Evolutionary conservation across 2,113 vertebrate species (phyloP).

Genomic region (Macrotus californicus): DNA sequence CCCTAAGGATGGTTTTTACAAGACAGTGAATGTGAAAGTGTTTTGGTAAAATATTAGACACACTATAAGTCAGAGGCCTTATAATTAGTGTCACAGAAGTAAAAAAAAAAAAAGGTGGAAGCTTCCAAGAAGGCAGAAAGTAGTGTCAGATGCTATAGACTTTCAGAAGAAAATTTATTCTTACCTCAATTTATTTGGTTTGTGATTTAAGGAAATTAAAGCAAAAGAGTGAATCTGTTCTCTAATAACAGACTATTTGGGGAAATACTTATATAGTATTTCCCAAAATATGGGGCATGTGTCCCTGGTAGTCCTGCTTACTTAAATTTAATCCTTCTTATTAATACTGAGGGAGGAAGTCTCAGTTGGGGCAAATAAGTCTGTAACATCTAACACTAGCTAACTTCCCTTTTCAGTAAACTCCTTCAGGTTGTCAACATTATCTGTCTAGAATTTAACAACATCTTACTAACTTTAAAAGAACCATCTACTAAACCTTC

Average conservation of each 20-base stretch:
- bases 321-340: background rate
- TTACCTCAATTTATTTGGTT: background rate
- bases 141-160: background rate
- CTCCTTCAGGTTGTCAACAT: background rate
- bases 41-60: background rate
- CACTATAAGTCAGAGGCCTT: background rate
- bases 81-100: background rate
- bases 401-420: background rate
- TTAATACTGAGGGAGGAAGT: background rate
- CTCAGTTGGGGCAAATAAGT: background rate
- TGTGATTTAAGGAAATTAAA: conserved; percentile 31
- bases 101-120: background rate
- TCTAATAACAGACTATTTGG: background rate
- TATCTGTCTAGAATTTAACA: background rate
- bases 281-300: background rate
- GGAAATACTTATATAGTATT: background rate
- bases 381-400: background rate
- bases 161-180: conserved; percentile 16
- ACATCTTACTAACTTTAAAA: background rate
- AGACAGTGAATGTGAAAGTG: background rate
- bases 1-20: background rate
- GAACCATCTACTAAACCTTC: background rate
- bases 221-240: background rate
- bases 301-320: background rate
- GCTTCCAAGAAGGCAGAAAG: background rate